A percentile compares a stretch with the other conserved stretches of the same genome.
phyloP scores from a whole-genome alignment of 35 echinoderm and acorn worm species.

The Chiridota heheva region DNA sequence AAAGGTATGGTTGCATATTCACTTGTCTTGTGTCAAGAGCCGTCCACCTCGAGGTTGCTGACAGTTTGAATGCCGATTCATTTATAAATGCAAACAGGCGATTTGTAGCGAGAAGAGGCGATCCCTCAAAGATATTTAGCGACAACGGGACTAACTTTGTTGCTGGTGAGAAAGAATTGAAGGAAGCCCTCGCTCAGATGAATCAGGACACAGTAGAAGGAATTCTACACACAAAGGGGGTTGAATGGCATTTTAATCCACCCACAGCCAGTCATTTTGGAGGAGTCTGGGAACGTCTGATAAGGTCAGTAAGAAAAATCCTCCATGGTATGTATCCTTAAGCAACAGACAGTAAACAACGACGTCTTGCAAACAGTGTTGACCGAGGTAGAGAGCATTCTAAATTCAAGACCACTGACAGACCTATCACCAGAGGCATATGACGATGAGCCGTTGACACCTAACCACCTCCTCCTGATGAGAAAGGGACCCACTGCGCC shows the following conservation, averaged over 20 bases:
- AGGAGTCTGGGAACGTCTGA: conserved; percentile 36
- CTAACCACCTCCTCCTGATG: too few relatives aligned
- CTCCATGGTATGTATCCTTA: conserved; percentile 9
- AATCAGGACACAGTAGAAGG: too few relatives aligned
- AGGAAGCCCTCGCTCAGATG: background rate
- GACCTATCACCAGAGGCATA: background rate
- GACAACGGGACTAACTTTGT: conserved; percentile 76
- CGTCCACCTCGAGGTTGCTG: conserved; percentile 28
- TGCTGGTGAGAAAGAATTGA: conserved; percentile 46
- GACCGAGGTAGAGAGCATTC: conserved; percentile 23
- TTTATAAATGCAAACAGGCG: conserved; percentile 10
- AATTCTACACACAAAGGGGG: background rate
- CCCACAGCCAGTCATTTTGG: conserved; percentile 44
- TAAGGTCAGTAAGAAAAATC: conserved; percentile 40
- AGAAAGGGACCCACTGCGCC: conserved; percentile 14
- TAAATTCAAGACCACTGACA: conserved; percentile 37
- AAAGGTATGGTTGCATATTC: conserved; percentile 33
- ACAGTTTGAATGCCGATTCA: conserved; percentile 3
- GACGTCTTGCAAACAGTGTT: conserved; percentile 27
- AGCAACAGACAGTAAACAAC: background rate
- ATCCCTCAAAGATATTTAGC: conserved; percentile 8
- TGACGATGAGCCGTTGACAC: background rate
- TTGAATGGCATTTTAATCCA: conserved; percentile 57
- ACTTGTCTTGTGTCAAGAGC: conserved; percentile 8
- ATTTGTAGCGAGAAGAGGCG: conserved; percentile 38